phyloP scores from a whole-genome alignment of 2,888 invertebrate species.

The Nomada goodeniana region DNA sequence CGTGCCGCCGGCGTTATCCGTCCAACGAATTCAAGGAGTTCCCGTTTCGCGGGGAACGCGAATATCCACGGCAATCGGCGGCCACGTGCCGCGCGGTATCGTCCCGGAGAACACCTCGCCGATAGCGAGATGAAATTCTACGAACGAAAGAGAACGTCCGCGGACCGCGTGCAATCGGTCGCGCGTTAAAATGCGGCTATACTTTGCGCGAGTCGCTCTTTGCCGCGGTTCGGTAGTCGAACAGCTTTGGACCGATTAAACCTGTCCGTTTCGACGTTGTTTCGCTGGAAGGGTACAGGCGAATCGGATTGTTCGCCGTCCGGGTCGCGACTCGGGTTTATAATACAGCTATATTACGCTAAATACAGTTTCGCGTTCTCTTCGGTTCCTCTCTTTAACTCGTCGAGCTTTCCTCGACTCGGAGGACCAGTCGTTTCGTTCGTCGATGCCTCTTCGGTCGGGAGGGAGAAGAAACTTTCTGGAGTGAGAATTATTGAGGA shows the following conservation, averaged over 20 bases:
- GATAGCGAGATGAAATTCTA: constrained; percentile 35
- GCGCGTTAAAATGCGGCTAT: constrained; percentile 29
- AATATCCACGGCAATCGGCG: background rate
- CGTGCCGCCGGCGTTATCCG: background rate
- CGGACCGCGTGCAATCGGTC: background rate
- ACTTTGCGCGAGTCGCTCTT: constrained; percentile 15
- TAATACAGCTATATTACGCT: no score
- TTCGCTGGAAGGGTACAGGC: no score
- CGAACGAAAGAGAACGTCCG: constrained; percentile 41
- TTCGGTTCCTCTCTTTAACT: no score
- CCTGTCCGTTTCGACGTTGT: no score
- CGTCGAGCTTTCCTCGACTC: no score
- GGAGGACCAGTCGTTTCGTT: no score
- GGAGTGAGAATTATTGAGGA: no score
- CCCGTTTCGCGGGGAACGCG: background rate
- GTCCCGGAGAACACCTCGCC: background rate
- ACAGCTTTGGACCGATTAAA: background rate
- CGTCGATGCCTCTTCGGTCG: no score
- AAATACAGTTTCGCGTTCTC: no score
- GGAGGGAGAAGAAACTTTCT: no score
- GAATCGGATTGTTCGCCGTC: no score
- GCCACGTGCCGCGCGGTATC: constrained; percentile 13
- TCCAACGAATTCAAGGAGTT: background rate
- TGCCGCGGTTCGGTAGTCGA: constrained; percentile 1
- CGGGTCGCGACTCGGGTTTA: no score